A percentile compares a stretch with the other conserved stretches of the same genome.
Evolutionary conservation across 2,113 vertebrate genomes (phyloP).

Genomic region (Spheniscus mendiculus): DNA sequence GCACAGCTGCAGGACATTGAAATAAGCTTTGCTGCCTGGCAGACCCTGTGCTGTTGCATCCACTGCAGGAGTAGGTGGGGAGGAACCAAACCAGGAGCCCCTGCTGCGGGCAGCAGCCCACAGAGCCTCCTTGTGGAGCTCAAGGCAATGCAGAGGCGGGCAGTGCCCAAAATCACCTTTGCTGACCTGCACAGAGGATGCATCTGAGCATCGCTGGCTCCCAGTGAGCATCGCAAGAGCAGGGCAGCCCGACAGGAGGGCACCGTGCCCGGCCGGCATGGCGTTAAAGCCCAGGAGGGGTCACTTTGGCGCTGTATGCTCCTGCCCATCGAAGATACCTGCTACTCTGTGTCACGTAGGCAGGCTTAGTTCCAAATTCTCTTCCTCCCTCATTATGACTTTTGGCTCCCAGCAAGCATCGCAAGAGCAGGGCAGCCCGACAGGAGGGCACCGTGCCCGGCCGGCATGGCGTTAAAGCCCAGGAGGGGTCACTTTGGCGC

Average conservation of each 20-base stretch:
- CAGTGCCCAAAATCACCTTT: neutral
- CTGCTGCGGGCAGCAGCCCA: neutral
- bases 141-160: no score
- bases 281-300: neutral
- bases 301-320: neutral
- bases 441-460: neutral
- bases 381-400: neutral
- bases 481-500: neutral
- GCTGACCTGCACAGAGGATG: neutral
- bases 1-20: neutral
- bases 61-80: neutral
- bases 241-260: neutral
- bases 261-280: fast-evolving
- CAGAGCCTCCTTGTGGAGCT: neutral
- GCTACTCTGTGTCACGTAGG: neutral
- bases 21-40: neutral
- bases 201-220: neutral
- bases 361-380: neutral
- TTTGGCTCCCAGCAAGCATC: no score
- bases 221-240: neutral
- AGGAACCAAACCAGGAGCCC: neutral
- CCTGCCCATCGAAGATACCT: neutral
- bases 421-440: neutral
- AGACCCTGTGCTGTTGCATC: neutral
- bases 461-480: fast-evolving